A percentile compares a stretch with the other conserved stretches of the same genome.
Conservation (phyloP, 2,888 invertebrate genomes). For the Beris morrisii region DNA sequence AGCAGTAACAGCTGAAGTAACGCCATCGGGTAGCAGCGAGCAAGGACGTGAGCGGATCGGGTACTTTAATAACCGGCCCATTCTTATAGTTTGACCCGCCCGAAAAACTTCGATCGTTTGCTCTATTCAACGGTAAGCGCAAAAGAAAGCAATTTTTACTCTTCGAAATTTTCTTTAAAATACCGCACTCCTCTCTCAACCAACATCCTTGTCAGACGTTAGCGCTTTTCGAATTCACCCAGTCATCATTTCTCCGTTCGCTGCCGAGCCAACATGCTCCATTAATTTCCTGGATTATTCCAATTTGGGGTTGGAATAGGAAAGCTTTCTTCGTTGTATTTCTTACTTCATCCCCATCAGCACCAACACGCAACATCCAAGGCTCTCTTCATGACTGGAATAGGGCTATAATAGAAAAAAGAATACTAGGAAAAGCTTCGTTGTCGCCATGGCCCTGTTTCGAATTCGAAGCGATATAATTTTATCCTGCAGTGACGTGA, state of each 20-base stretch:
- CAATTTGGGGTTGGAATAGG: background rate
- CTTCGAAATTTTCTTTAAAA: slow-evolving; percentile 22
- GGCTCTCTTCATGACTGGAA: too few species aligned
- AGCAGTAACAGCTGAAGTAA: slow-evolving; percentile 14
- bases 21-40: slow-evolving; percentile 21
- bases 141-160: slow-evolving; percentile 24
- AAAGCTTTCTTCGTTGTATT: background rate
- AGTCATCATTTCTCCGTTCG: background rate
- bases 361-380: background rate
- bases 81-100: slow-evolving; percentile 42
- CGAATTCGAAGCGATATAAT: slow-evolving; percentile 15
- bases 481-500: slow-evolving; percentile 33
- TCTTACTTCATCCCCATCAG: background rate
- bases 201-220: slow-evolving; percentile 6
- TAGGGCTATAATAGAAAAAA: slow-evolving; percentile 11
- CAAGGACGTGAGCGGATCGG: slow-evolving; percentile 23
- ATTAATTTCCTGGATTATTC: too few species aligned
- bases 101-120: slow-evolving; percentile 42
- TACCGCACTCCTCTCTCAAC: background rate
- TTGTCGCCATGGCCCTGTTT: slow-evolving; percentile 27
- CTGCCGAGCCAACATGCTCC: too few species aligned
- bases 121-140: slow-evolving; percentile 43
- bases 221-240: slow-evolving; percentile 4
- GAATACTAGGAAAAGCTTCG: slow-evolving; percentile 24
- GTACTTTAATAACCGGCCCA: slow-evolving; percentile 13